phyloP scores from a whole-genome alignment of 2,888 invertebrate species.

The Boloria euphrosyne region DNA sequence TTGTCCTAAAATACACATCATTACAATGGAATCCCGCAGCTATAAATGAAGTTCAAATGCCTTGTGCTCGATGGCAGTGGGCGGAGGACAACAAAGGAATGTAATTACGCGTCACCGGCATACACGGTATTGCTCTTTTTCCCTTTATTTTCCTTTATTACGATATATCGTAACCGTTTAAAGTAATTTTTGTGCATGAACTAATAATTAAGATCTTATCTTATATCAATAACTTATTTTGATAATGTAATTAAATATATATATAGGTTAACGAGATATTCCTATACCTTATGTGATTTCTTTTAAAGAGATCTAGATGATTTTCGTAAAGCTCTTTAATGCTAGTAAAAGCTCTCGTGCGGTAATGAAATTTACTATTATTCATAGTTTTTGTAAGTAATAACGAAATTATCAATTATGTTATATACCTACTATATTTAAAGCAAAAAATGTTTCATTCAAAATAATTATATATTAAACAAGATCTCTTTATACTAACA shows the following conservation, averaged over 20 bases:
- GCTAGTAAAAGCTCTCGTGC: too few species aligned
- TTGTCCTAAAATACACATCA: background rate
- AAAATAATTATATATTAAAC: background rate
- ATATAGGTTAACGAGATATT: too few species aligned
- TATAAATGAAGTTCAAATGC: constrained; percentile 31
- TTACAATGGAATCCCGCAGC: constrained; percentile 13
- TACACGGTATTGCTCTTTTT: constrained; percentile 56
- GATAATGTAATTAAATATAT: too few species aligned
- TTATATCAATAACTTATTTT: too few species aligned
- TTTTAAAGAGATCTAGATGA: too few species aligned
- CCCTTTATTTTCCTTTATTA: constrained; percentile 19
- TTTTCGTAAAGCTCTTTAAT: too few species aligned
- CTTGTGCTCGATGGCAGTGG: constrained; percentile 38
- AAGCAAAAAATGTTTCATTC: background rate
- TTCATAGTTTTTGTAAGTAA: too few species aligned
- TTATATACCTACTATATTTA: background rate
- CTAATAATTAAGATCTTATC: constrained; percentile 6
- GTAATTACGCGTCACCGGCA: constrained; percentile 72
- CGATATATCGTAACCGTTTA: constrained; percentile 8
- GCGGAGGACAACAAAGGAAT: constrained; percentile 61
- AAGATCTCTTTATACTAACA: constrained; percentile 1
- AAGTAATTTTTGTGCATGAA: background rate
- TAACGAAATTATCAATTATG: background rate
- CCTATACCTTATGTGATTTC: too few species aligned
- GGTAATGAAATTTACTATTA: too few species aligned